Percentiles rank a stretch among this genome's conserved stretches.
Evolutionary conservation across 92 coral and sea anemone genomes (phyloP).

Genomic region (Pocillopora grandis): DNA sequence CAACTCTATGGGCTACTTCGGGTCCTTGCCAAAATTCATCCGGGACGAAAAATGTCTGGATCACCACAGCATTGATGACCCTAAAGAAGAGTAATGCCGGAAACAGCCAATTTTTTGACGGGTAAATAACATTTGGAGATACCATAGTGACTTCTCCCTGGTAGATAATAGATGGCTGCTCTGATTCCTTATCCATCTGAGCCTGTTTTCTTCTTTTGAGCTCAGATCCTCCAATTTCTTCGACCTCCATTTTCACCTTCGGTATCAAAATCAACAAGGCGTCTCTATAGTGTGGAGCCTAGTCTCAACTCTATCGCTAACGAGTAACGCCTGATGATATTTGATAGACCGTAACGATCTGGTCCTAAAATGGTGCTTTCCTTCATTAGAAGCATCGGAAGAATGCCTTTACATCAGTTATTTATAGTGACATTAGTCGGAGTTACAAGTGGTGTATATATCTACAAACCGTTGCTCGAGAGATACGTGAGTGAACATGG

Average conservation of each 20-base stretch:
- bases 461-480: slow-evolving; percentile 79
- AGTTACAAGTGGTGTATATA: slow-evolving; percentile 86
- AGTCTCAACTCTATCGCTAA: slow-evolving; percentile 1
- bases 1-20: slow-evolving; percentile 90
- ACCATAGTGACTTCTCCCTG: not conserved
- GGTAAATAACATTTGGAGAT: not conserved
- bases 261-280: slow-evolving; percentile 31
- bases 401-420: slow-evolving; percentile 80
- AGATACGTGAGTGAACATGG: slow-evolving; percentile 35
- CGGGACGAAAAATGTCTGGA: slow-evolving; percentile 88
- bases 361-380: slow-evolving; percentile 41
- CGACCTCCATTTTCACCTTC: slow-evolving; percentile 9
- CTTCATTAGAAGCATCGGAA: not conserved
- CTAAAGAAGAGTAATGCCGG: slow-evolving; percentile 59
- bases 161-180: not conserved
- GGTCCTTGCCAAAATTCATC: slow-evolving; percentile 99
- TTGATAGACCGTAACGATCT: not conserved
- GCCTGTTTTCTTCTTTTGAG: slow-evolving; percentile 8
- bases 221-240: not conserved
- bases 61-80: slow-evolving; percentile 69
- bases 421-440: slow-evolving; percentile 78
- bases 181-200: not conserved
- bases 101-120: slow-evolving; percentile 29
- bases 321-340: slow-evolving; percentile 10
- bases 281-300: not conserved